A percentile compares a stretch with the other conserved stretches of the same genome.
Evolutionary conservation across 2,797 vertebrate species (phyloP).

Genomic region (Acridotheres tristis): DNA sequence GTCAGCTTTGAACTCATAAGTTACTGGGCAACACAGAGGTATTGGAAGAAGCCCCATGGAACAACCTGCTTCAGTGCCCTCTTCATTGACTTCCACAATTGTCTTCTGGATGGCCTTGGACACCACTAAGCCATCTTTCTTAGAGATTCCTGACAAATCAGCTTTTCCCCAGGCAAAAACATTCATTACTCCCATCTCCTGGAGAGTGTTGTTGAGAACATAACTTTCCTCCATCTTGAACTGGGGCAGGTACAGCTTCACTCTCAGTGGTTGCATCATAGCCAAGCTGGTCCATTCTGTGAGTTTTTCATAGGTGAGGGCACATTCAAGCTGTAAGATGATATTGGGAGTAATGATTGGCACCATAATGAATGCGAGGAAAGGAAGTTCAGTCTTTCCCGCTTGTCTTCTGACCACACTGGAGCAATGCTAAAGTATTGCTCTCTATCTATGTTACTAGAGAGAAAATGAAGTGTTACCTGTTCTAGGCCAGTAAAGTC

Average conservation of each 20-base stretch:
- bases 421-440: neutral
- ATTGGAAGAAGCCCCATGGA: conserved; percentile 2
- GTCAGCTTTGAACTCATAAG: conserved; percentile 77
- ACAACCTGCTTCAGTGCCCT: conserved; percentile 69
- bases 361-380: neutral
- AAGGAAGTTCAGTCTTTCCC: neutral
- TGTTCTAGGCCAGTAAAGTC: conserved; percentile 31
- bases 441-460: neutral
- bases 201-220: conserved; percentile 56
- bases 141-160: conserved; percentile 75
- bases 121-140: conserved; percentile 47
- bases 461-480: conserved; percentile 18
- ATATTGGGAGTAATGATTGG: neutral
- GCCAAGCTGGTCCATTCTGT: conserved; percentile 42
- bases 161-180: conserved; percentile 68
- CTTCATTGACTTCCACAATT: conserved; percentile 71
- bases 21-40: neutral
- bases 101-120: conserved; percentile 74
- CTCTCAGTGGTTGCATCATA: conserved; percentile 35
- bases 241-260: conserved; percentile 69
- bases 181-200: conserved; percentile 68
- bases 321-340: conserved; percentile 39
- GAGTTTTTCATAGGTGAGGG: conserved; percentile 42
- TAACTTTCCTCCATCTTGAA: conserved; percentile 72
- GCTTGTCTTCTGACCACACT: neutral